Evolutionary conservation across 2,113 vertebrate species (phyloP).

Genomic region (Stigmatopora argus): DNA sequence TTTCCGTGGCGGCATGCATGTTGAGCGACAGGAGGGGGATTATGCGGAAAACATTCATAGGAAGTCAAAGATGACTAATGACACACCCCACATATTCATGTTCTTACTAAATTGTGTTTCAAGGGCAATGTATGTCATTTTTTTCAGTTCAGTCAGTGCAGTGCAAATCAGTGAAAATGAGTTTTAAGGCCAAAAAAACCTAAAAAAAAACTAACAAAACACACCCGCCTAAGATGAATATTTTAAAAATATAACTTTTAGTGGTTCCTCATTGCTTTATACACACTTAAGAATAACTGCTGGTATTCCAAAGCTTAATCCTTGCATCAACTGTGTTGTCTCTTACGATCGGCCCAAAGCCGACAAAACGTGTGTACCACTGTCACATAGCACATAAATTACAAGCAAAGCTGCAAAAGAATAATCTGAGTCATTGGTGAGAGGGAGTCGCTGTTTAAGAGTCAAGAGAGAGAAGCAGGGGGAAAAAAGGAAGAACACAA

Average conservation of each 20-base stretch:
- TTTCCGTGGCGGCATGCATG: constrained; percentile 40
- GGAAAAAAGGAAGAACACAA: constrained; percentile 1
- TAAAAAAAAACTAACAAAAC: too few relatives aligned
- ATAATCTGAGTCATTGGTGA: not conserved
- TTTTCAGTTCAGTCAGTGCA: not conserved
- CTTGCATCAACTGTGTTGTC: not conserved
- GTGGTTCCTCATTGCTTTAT: not conserved
- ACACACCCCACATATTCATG: constrained; percentile 28
- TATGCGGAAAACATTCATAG: constrained; percentile 19
- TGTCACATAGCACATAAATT: not conserved
- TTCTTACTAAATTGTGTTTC: not conserved
- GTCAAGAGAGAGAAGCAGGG: not conserved
- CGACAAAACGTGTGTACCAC: not conserved
- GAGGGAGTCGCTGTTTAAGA: not conserved
- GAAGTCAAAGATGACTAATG: constrained; percentile 34
- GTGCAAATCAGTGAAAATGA: too few relatives aligned
- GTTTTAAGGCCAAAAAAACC: too few relatives aligned
- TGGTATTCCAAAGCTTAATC: not conserved
- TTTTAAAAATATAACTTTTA: too few relatives aligned
- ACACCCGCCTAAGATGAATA: too few relatives aligned
- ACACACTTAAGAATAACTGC: not conserved
- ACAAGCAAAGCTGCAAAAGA: not conserved
- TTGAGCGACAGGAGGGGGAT: constrained; percentile 26
- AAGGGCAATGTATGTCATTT: not conserved
- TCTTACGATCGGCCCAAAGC: not conserved